Evolutionary conservation across 2,797 vertebrate genomes (phyloP).

Genomic region (Spinibarbus caldwelli): DNA sequence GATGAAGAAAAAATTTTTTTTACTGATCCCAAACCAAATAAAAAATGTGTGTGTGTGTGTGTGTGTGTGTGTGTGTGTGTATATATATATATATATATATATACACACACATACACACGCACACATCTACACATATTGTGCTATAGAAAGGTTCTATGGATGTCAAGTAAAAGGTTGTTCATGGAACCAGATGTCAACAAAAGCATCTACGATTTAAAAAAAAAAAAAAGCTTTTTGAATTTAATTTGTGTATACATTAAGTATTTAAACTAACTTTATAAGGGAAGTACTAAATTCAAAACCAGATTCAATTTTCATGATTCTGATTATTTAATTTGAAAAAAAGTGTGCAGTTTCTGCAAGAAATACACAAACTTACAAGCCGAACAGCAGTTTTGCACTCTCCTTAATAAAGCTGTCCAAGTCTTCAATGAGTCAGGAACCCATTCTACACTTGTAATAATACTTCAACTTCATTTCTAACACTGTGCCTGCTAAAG

Average conservation of each 20-base stretch:
- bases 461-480: conserved; percentile 32
- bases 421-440: not conserved
- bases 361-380: not conserved
- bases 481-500: conserved; percentile 13
- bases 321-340: not conserved
- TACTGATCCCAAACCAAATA: no score
- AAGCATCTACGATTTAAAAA: not conserved
- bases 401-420: not conserved
- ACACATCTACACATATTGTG: not conserved
- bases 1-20: no score
- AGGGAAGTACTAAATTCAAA: not conserved
- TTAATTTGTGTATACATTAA: not conserved
- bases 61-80: no score
- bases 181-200: not conserved
- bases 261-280: not conserved
- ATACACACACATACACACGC: no score
- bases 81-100: no score
- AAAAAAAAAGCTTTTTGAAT: not conserved
- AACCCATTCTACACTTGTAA: conserved; percentile 31
- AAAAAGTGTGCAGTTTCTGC: not conserved
- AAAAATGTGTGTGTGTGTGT: no score
- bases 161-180: not conserved
- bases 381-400: not conserved
- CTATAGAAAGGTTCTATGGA: not conserved
- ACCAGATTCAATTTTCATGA: not conserved